A percentile compares a stretch with the other conserved stretches of the same genome.
phyloP scores from a whole-genome alignment of 2,888 invertebrate species.

The Molanna angustata region DNA sequence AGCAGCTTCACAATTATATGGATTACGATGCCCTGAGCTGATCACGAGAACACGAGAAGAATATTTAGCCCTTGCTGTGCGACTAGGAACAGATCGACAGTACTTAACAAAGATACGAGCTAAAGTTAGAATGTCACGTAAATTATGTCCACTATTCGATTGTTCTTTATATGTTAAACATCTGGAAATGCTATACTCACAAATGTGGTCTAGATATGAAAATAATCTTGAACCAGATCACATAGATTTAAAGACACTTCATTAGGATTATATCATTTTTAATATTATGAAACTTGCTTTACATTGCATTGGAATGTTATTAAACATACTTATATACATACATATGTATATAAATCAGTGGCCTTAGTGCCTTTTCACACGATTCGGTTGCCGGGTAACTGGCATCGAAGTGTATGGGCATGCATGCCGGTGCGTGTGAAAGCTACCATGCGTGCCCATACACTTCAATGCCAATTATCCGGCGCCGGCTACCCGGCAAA shows the following conservation, averaged over 20 bases:
- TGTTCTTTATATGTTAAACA: constrained; percentile 2
- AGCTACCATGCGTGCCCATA: no score
- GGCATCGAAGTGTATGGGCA: no score
- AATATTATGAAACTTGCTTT: no score
- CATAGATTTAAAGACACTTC: neutral
- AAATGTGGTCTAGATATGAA: constrained; percentile 11
- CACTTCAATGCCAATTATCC: no score
- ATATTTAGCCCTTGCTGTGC: constrained; percentile 12
- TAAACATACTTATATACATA: neutral
- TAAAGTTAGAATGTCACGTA: constrained; percentile 7
- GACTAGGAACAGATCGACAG: constrained; percentile 10
- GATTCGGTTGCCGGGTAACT: no score
- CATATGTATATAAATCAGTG: no score
- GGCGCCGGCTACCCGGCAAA: no score
- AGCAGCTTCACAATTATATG: constrained; percentile 15
- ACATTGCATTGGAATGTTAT: neutral
- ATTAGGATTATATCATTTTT: neutral
- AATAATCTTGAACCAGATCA: neutral
- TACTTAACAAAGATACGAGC: constrained; percentile 5
- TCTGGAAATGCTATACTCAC: constrained; percentile 9
- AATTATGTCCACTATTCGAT: constrained; percentile 10
- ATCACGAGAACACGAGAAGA: constrained; percentile 5
- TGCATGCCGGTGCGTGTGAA: no score
- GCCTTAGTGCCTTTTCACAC: no score
- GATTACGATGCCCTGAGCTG: constrained; percentile 13